phyloP scores from a whole-genome alignment of 2,113 vertebrate genomes.

The Rostratula benghalensis region DNA sequence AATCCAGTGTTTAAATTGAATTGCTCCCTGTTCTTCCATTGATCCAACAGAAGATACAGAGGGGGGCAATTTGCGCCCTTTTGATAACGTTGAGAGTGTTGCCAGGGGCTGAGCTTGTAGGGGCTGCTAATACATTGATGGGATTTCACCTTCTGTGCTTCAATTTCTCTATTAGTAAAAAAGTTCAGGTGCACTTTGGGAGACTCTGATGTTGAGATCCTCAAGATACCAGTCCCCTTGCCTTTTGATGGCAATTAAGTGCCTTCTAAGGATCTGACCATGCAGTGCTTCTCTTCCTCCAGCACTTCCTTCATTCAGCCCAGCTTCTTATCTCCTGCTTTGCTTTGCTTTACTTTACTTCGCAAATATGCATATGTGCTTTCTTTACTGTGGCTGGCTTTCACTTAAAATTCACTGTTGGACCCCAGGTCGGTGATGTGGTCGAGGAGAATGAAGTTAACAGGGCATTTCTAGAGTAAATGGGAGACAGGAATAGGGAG shows the following conservation, averaged over 20 bases:
- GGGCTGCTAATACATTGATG: not conserved
- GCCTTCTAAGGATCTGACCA: not conserved
- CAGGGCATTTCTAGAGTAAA: not conserved
- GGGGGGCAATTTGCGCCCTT: not conserved
- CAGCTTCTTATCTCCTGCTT: not conserved
- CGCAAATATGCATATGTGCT: not conserved
- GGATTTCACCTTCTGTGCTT: not conserved
- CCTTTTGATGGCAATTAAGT: not conserved
- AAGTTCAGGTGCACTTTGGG: not conserved
- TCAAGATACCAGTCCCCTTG: not conserved
- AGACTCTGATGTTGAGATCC: not conserved
- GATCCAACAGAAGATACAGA: not conserved
- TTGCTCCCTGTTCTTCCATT: not conserved
- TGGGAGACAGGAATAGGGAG: not conserved
- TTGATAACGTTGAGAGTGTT: not conserved
- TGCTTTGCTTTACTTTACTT: not conserved
- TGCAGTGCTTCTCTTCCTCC: not conserved
- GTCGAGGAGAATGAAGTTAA: not conserved
- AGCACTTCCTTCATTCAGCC: not conserved
- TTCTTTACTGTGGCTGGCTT: not conserved
- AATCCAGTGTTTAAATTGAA: not conserved
- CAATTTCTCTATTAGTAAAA: not conserved
- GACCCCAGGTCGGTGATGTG: not conserved
- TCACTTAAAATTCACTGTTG: constrained; percentile 10
- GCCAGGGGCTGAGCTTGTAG: not conserved